These are phyloP conservation scores for Ips nitidus DNA, from an alignment of 1,140 invertebrate genomes.

Conservation along the genomic window DNA sequence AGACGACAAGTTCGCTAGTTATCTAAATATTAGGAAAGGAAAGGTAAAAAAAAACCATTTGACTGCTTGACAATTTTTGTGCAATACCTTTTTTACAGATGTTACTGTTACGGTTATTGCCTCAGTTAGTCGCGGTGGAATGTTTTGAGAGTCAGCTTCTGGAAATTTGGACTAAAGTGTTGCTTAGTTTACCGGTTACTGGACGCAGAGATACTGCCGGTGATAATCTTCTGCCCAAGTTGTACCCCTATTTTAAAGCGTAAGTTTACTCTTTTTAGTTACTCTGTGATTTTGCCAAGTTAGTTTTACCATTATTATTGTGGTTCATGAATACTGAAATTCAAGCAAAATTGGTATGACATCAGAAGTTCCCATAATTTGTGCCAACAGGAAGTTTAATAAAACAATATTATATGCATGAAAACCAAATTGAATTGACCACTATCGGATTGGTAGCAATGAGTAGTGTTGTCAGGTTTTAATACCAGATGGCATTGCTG, in stretches of 20 bases:
- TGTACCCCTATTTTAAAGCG: constrained; percentile 50
- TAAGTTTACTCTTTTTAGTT: constrained; percentile 29
- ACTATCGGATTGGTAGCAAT: too few relatives aligned
- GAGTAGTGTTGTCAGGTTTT: too few relatives aligned
- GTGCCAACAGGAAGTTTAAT: too few relatives aligned
- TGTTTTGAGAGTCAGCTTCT: constrained; percentile 42
- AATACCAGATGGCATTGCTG: too few relatives aligned
- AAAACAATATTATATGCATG: too few relatives aligned
- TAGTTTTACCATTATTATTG: not conserved
- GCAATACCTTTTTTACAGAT: constrained; percentile 50
- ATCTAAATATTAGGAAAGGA: constrained; percentile 72
- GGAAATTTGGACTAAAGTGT: constrained; percentile 47
- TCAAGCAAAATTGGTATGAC: too few relatives aligned
- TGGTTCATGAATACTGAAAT: too few relatives aligned
- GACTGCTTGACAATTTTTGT: not conserved
- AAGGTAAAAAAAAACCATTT: constrained; percentile 56
- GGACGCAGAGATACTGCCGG: constrained; percentile 48
- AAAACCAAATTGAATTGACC: too few relatives aligned
- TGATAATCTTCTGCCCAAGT: constrained; percentile 49
- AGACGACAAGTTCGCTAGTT: constrained; percentile 66
- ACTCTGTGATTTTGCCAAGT: not conserved
- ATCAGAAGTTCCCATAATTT: too few relatives aligned
- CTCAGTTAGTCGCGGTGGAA: constrained; percentile 47
- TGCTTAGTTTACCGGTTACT: constrained; percentile 48
- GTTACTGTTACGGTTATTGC: constrained; percentile 61